phyloP scores from a whole-genome alignment of 2,797 vertebrate species.

The Siniperca undulata region DNA sequence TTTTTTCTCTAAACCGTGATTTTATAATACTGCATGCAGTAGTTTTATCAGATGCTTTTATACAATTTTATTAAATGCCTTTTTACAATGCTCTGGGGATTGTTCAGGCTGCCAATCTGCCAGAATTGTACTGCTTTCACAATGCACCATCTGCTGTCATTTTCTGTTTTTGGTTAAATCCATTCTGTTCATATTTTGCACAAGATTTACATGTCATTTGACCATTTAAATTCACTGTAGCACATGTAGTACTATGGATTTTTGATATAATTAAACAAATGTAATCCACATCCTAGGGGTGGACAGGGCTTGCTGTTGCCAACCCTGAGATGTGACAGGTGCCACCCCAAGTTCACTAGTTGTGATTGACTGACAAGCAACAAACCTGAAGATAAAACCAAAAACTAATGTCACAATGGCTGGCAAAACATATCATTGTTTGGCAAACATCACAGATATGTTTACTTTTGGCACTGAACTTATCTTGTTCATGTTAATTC shows the following conservation, averaged over 20 bases:
- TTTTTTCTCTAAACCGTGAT: slow-evolving; percentile 46
- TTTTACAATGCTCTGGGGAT: slow-evolving; percentile 43
- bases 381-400: background rate
- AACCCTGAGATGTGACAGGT: background rate
- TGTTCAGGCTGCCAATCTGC: slow-evolving; percentile 32
- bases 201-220: slow-evolving; percentile 8
- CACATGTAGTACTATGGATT: background rate
- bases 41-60: slow-evolving; percentile 47
- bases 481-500: background rate
- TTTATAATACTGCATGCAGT: slow-evolving; percentile 54
- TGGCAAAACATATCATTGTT: no score
- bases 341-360: background rate
- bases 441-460: no score
- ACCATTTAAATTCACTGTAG: background rate
- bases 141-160: slow-evolving; percentile 58
- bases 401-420: background rate
- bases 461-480: background rate
- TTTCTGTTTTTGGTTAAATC: slow-evolving; percentile 32
- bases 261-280: background rate
- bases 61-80: slow-evolving; percentile 46
- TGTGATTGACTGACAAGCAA: background rate
- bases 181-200: slow-evolving; percentile 17
- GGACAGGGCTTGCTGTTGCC: background rate
- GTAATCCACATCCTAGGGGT: background rate
- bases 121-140: slow-evolving; percentile 31